phyloP scores from a whole-genome alignment of 2,113 vertebrate genomes.

The Melospiza georgiana region DNA sequence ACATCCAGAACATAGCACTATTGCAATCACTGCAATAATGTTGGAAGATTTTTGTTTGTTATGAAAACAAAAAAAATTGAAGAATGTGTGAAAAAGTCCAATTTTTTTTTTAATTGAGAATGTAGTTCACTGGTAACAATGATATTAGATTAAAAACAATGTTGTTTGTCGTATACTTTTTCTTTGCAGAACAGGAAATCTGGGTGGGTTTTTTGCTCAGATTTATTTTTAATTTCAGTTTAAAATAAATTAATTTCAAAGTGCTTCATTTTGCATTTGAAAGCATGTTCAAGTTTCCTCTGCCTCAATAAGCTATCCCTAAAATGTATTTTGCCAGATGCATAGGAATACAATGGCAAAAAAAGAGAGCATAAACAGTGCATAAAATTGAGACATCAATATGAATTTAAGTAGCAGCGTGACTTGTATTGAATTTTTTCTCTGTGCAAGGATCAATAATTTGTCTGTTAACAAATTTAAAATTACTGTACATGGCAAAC shows the following conservation, averaged over 20 bases:
- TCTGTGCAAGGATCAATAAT: not conserved
- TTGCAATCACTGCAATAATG: not conserved
- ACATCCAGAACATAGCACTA: not conserved
- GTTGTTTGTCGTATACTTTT: not conserved
- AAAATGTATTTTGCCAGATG: not conserved
- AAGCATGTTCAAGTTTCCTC: not conserved
- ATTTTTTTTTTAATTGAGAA: not conserved
- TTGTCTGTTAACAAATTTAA: conserved; percentile 18
- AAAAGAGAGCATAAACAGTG: not conserved
- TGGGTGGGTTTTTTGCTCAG: not conserved
- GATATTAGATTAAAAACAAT: not conserved
- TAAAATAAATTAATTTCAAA: not conserved
- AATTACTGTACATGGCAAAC: not conserved
- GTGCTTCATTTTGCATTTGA: not conserved
- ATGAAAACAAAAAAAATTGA: not conserved
- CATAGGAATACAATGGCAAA: not conserved
- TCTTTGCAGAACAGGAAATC: not conserved
- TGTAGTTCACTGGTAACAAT: not conserved
- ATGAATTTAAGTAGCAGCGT: not conserved
- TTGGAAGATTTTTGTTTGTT: fast-evolving
- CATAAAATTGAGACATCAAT: not conserved
- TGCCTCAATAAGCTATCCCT: not conserved
- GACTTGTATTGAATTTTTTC: conserved; percentile 2
- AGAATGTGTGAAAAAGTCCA: not conserved
- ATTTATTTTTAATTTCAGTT: not conserved